Conservation (phyloP, 2,113 vertebrate species). For the Peromyscus californicus region DNA sequence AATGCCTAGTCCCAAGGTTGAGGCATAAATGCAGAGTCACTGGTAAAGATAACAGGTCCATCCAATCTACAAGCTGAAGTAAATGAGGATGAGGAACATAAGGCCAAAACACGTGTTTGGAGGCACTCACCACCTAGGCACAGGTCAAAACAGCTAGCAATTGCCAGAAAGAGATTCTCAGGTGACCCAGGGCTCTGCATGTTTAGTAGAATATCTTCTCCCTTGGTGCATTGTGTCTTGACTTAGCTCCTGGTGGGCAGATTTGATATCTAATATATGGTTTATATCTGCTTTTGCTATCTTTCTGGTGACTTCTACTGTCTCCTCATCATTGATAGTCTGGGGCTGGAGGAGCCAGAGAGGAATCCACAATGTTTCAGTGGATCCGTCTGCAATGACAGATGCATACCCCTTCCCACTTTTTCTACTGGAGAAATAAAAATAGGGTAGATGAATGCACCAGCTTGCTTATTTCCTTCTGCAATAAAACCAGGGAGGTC, state of each 20-base stretch:
- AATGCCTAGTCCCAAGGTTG: background rate
- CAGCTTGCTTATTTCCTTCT: background rate
- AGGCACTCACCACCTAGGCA: background rate
- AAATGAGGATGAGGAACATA: background rate
- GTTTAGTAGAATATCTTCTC: background rate
- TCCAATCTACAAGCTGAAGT: background rate
- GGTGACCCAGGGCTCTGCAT: background rate
- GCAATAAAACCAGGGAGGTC: background rate
- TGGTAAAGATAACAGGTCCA: background rate
- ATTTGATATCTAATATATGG: background rate
- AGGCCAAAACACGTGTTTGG: background rate
- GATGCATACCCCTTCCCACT: background rate
- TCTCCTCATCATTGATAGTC: background rate
- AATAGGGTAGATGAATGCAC: background rate
- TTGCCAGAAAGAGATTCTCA: background rate
- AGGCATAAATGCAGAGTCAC: background rate
- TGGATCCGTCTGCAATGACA: background rate
- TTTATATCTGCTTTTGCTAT: background rate
- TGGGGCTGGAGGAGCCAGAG: background rate
- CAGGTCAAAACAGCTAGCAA: background rate
- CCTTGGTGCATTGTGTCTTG: too few relatives aligned
- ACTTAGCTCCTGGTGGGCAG: background rate
- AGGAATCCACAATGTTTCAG: background rate
- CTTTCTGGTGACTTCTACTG: background rate
- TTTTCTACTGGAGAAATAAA: background rate